Conservation (phyloP, 1,140 invertebrate species). For the Orchesella cincta region DNA sequence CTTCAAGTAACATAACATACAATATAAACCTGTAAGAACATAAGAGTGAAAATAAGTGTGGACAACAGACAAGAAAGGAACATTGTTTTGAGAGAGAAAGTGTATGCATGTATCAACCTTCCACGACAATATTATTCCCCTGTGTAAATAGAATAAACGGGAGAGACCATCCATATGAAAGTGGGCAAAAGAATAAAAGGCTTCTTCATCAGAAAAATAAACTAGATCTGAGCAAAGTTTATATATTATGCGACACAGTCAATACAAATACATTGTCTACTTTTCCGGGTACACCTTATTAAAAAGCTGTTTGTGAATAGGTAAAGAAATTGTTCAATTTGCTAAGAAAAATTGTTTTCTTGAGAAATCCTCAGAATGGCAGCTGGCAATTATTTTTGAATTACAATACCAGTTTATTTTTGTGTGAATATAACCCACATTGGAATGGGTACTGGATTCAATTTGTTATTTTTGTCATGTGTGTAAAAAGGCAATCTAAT, state of each 20-base stretch:
- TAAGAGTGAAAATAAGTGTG: slow-evolving; percentile 27
- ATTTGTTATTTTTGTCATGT: too few relatives aligned
- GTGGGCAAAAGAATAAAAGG: background rate
- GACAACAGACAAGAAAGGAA: background rate
- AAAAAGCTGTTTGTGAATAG: too few relatives aligned
- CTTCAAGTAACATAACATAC: slow-evolving; percentile 1
- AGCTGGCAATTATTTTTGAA: too few relatives aligned
- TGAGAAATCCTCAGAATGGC: too few relatives aligned
- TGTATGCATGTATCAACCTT: background rate
- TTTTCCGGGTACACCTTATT: background rate
- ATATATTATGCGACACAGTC: background rate
- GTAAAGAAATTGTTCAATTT: too few relatives aligned
- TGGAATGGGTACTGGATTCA: too few relatives aligned
- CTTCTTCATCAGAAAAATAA: background rate
- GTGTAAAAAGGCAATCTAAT: too few relatives aligned
- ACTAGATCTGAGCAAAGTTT: background rate
- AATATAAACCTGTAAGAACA: background rate
- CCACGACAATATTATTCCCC: background rate
- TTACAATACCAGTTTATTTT: too few relatives aligned
- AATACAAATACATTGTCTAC: background rate
- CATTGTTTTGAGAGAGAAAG: background rate
- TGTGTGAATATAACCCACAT: too few relatives aligned
- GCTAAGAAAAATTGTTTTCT: too few relatives aligned
- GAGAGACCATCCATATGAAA: background rate
- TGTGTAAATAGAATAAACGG: background rate